Percentiles rank a stretch among this genome's conserved stretches.
Evolutionary conservation across 2,888 invertebrate species (phyloP).

Genomic region (Nowickia ferox): DNA sequence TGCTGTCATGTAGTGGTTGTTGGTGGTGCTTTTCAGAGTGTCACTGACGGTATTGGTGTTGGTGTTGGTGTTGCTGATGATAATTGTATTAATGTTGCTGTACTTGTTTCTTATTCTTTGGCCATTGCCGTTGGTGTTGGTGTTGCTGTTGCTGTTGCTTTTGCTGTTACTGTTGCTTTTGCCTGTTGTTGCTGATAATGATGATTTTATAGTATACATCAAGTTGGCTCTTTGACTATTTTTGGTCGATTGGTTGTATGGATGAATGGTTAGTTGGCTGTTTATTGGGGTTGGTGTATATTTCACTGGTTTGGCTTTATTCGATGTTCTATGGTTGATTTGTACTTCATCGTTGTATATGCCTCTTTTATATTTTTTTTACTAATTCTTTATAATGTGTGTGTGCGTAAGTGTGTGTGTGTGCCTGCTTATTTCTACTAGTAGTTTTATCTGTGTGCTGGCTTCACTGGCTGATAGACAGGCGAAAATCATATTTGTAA

Average conservation of each 20-base stretch:
- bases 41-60: background rate
- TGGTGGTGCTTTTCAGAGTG: constrained; percentile 20
- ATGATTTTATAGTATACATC: constrained; percentile 42
- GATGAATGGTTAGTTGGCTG: constrained; percentile 50
- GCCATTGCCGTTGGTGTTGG: background rate
- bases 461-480: constrained; percentile 65
- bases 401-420: background rate
- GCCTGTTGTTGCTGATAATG: constrained; percentile 45
- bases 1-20: constrained; percentile 38
- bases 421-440: background rate
- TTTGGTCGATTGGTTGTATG: constrained; percentile 61
- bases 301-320: constrained; percentile 74
- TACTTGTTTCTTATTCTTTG: constrained; percentile 32
- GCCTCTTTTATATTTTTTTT: background rate
- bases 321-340: constrained; percentile 58
- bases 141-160: constrained; percentile 5
- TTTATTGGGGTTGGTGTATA: constrained; percentile 64
- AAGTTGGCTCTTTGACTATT: constrained; percentile 53
- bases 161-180: background rate
- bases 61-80: constrained; percentile 20
- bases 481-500: constrained; percentile 65
- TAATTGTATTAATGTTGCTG: constrained; percentile 40
- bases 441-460: constrained; percentile 41
- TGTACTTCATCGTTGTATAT: constrained; percentile 45
- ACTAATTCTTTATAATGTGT: constrained; percentile 1